These are phyloP conservation scores for Phrixothrix hirtus DNA, from an alignment of 2,888 invertebrate species.

Conservation along the genomic window DNA sequence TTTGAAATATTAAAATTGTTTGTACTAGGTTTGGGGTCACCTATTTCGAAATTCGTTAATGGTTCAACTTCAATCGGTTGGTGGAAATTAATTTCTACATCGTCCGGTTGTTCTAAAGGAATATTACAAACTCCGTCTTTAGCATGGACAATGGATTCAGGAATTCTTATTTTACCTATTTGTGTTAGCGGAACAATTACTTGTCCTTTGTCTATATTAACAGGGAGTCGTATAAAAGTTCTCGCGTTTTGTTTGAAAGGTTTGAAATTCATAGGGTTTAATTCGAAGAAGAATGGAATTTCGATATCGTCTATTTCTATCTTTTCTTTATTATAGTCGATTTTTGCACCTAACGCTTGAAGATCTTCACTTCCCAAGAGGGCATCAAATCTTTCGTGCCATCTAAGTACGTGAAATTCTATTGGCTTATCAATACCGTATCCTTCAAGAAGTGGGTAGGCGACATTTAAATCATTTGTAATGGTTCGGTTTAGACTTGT, in stretches of 20 bases:
- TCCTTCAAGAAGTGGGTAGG: conserved; percentile 12
- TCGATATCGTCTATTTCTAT: conserved; percentile 7
- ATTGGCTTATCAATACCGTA: conserved; percentile 12
- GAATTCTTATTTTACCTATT: conserved; percentile 1
- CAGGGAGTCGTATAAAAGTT: not conserved
- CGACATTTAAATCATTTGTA: conserved; percentile 8
- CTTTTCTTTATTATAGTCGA: conserved; percentile 10
- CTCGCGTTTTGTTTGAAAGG: conserved; percentile 3
- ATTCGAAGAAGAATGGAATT: conserved; percentile 8
- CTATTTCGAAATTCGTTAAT: not conserved
- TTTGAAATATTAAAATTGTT: conserved; percentile 1
- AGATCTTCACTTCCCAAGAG: conserved; percentile 17
- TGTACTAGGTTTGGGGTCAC: not conserved
- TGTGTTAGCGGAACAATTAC: conserved; percentile 3
- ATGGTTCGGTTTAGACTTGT: conserved; percentile 6
- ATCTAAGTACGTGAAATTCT: conserved; percentile 10
- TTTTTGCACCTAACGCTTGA: conserved; percentile 16
- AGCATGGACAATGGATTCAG: conserved; percentile 10
- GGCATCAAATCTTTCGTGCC: conserved; percentile 14
- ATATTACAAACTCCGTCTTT: conserved; percentile 9
- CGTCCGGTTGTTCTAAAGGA: not conserved
- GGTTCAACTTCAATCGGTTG: conserved; percentile 4
- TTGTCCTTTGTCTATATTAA: conserved; percentile 8
- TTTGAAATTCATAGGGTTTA: conserved; percentile 7
- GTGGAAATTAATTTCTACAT: conserved; percentile 6